Base-by-base conservation (phyloP, 1,140 invertebrate species). In the Eupeodes corollae region DNA sequence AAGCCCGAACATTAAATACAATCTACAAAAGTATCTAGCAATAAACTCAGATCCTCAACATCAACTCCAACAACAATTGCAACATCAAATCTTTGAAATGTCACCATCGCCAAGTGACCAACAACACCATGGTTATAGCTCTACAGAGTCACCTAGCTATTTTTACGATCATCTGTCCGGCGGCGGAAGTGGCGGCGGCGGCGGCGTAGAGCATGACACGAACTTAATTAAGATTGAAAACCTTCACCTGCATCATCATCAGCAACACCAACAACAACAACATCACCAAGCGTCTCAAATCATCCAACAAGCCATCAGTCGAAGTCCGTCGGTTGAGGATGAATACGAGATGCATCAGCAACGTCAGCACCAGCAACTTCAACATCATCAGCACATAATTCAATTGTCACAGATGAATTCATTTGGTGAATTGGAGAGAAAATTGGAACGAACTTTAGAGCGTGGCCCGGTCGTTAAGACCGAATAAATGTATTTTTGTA, bases 321-420 rank as follows among this genome's bases (percentile, higher is more conserved):
- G 58, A 15, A 50, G 56, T n/a, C 38, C 47, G 18, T 61, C 58
- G 10, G 47, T 61, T 30, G 58, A 61, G 41, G 59, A 61, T 46
- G 56, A 61, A 31, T 61, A 62, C 21, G 57, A 59, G 26, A 38
- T 59, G 49, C 54, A 50, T 8, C 56, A 57, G 47, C 55, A 61
- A 42, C 54, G 49, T 11, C 57, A 62, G 11, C 55, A 57, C 19
- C 56, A 56, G 38, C 53, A 59, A 47, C 56, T 52, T 52, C 58
- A 59, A 18, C 54, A 54, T 32, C 32, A 15, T 14, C 57, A 51
- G 0, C 57, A 58, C 8, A 26, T 26, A 26, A 26, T 26, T 26
- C 21, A 26, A 26, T 5, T 26, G 21, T 26, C 21, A 26, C 21
- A 26, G 21, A 26, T 26, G 21, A 26, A 26, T 26, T 3, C 21